Base-by-base conservation (phyloP, 1,140 invertebrate genomes). In the Drosophila asahinai region DNA sequence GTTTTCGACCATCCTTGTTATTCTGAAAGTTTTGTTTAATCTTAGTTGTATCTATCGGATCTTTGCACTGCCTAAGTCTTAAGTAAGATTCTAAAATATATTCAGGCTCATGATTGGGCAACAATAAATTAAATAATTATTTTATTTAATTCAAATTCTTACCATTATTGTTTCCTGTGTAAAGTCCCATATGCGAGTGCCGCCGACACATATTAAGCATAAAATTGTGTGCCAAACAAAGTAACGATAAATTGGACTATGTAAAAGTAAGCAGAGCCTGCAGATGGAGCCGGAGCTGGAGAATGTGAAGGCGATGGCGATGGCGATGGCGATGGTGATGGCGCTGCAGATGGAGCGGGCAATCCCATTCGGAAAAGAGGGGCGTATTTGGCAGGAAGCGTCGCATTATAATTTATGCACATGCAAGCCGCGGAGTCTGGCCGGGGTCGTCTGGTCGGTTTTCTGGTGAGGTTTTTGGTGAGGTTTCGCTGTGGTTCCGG, bases 391-490 rank as follows among this genome's bases (percentile, higher is more conserved):
- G 79, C 62, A 68, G 80, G 57, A 72, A 81, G 68, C 77, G 74
- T 75, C 82, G 72, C 77, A 84, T 81, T 81, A 84, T 87, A 87
- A 87, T 87, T 87, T 87, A 87, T 87, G 84, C 86, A 66, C 84
- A 89, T 89, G 84, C 86, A 89, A 89, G 81, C 84, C 77, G 79
- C 71, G 84, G 86, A 84, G 84, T 90, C 86, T 89, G 84, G 72
- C 47, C 67, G 54, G 70, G 52, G 38, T 71, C 63, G 67, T 72
- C 67, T 72, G 67, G 45, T 25, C 38, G 67, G 45, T 70, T 70
- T 51, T 73, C 52, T 59, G 52, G 45, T 72, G 67, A 33, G 67
- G 67, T 73, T 72, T 73, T 30, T 22, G 36, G 38, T 33, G 38
- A 42, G 25, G 55, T 65, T 62, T 42, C 19, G 55, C 33, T 30